These are phyloP conservation scores for Chaetorhynchus papuensis DNA, from an alignment of 2,113 vertebrate species.

Conservation along the genomic window DNA sequence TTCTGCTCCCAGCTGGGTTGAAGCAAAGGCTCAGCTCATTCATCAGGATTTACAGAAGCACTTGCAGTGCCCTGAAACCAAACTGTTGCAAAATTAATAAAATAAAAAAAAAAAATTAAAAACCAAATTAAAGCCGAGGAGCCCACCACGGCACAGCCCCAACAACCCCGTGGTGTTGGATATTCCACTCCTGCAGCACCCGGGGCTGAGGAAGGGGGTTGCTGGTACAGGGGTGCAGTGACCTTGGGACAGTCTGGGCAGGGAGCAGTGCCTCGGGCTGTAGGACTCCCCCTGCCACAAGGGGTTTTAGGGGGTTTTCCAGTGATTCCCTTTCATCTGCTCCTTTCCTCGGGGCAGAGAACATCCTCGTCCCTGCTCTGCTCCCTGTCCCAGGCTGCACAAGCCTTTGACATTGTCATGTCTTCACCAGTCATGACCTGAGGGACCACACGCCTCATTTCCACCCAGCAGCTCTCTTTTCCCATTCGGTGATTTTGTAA, in stretches of 20 bases:
- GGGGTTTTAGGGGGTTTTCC: not conserved
- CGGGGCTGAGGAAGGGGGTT: not conserved
- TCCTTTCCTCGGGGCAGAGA: not conserved
- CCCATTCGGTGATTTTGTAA: not conserved
- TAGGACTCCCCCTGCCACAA: not conserved
- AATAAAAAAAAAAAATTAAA: not conserved
- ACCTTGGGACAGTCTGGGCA: not conserved
- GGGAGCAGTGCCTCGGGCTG: not conserved
- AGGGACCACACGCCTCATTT: not conserved
- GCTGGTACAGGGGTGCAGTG: not conserved
- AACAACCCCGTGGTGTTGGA: accelerated
- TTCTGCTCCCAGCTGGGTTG: not conserved
- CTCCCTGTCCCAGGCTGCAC: not conserved
- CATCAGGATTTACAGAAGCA: not conserved
- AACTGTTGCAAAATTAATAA: not conserved
- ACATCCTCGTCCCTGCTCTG: not conserved
- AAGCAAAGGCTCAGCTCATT: not conserved
- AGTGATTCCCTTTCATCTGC: not conserved
- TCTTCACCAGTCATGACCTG: not conserved
- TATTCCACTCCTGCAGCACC: too few species aligned
- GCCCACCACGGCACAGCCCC: accelerated
- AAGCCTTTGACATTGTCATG: not conserved
- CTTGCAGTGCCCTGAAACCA: not conserved
- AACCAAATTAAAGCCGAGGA: not conserved
- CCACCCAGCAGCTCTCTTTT: not conserved